Evolutionary conservation across 2,888 invertebrate species (phyloP).

Genomic region (Volucella bombylans): DNA sequence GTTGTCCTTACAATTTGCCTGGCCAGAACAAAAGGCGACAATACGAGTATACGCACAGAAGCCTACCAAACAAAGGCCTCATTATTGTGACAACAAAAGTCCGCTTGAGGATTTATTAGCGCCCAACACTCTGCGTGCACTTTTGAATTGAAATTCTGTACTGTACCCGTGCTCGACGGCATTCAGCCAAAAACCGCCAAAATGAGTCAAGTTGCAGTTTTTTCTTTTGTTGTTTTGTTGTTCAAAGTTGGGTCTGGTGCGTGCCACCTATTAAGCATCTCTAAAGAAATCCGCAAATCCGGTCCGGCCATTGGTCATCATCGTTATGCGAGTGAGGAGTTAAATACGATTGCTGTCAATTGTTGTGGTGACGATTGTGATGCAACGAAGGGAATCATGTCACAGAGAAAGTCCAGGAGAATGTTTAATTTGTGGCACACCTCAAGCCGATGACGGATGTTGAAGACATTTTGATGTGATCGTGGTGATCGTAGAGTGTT

Average conservation of each 20-base stretch:
- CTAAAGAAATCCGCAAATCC: constrained; percentile 36
- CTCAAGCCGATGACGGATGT: no score
- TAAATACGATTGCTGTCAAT: no score
- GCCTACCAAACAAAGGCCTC: constrained; percentile 38
- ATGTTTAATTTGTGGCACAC: no score
- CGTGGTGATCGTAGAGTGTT: no score
- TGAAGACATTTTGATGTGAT: no score
- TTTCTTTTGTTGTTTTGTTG: constrained; percentile 6
- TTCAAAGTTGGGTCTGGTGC: constrained; percentile 58
- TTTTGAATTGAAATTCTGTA: constrained; percentile 62
- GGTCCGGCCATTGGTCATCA: constrained; percentile 53
- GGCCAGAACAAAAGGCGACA: no score
- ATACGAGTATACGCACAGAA: no score
- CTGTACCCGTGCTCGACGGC: constrained; percentile 46
- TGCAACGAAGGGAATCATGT: no score
- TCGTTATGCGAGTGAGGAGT: background rate
- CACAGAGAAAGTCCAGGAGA: no score
- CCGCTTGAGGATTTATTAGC: constrained; percentile 52
- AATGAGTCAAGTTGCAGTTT: constrained; percentile 55
- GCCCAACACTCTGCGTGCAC: constrained; percentile 15
- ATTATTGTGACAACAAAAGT: constrained; percentile 57
- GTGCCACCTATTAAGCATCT: constrained; percentile 67
- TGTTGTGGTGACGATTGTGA: no score
- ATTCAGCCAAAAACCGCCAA: constrained; percentile 25
- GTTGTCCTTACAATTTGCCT: no score